Base-by-base conservation (phyloP, 2,113 vertebrate genomes). In the Phycodurus eques region DNA sequence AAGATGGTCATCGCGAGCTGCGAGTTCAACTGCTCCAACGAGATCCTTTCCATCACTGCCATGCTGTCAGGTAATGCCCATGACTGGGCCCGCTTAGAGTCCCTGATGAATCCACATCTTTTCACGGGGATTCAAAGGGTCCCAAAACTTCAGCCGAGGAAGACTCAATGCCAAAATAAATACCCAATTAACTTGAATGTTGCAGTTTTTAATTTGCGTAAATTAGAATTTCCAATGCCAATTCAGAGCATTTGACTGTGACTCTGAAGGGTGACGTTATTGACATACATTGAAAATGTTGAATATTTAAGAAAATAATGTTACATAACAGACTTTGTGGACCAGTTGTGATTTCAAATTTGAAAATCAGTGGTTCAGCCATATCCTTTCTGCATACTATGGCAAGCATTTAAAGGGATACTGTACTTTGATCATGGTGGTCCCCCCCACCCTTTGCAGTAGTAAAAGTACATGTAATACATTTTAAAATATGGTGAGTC, bases 1-100 rank as follows among this genome's bases (percentile, higher is more conserved):
- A 99, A 99, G 94, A 99, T 99, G 98, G 97, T 99, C 92, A 99
- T 99, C 88, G 97, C 97, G 78, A 98, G 96, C 93, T 99, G 98
- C 93, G 97, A 99, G 89, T 99, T 96, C 93, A 99, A 99, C 95
- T 99, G 98, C 93, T 99, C 97, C 91, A 99, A 99, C 73, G 98
- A 99, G 96, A 97, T 99, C 93, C 96, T 99, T 82, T 99, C 98
- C 92, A 99, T 99, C 92, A 99, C 98, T 86, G 98, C 98, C 90
- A 99, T 99, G 98, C 91, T 99, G 95, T 99, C 98, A 99, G 98
- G 98, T 99, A 98, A 98, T 96, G 93, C 91, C 92, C 93, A 92
- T 92, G 77, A 91, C 88, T 92, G 93, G 87, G 87, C 87, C 77
- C 78, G 81, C 83, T 27, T 75, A 44, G 13, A 66, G 13, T 66